Percentiles rank a stretch among this genome's conserved stretches.
Conservation (phyloP, 2,888 invertebrate species). For the Parnassius orleans region DNA sequence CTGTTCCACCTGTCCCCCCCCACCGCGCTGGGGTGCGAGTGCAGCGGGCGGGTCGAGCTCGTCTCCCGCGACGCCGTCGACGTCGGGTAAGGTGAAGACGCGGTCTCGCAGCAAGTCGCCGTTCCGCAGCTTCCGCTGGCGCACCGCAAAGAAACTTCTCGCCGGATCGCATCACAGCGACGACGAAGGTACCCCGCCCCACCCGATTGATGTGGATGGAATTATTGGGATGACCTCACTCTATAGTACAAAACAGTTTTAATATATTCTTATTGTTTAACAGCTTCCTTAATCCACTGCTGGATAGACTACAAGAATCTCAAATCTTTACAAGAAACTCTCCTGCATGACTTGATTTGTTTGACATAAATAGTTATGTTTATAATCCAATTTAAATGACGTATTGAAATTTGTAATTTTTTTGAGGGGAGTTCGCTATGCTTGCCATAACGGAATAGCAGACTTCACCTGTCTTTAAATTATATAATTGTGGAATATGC, state of each 20-base stretch:
- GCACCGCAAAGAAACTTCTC: slow-evolving; percentile 86
- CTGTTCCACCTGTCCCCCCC: slow-evolving; percentile 5
- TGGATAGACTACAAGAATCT: too few relatives aligned
- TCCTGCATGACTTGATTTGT: too few relatives aligned
- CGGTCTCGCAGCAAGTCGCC: slow-evolving; percentile 96
- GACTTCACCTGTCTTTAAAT: too few relatives aligned
- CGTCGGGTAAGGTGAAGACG: slow-evolving; percentile 87
- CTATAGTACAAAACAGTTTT: too few relatives aligned
- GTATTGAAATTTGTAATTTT: too few relatives aligned
- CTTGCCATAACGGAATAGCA: too few relatives aligned
- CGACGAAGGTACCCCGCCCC: slow-evolving; percentile 85
- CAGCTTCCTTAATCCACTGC: too few relatives aligned
- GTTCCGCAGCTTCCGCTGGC: slow-evolving; percentile 96
- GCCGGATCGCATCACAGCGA: slow-evolving; percentile 88
- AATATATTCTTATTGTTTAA: too few relatives aligned
- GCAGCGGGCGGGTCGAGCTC: slow-evolving; percentile 70
- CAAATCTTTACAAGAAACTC: too few relatives aligned
- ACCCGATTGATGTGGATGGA: slow-evolving; percentile 18
- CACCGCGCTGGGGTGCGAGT: slow-evolving; percentile 37
- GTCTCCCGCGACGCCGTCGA: slow-evolving; percentile 68
- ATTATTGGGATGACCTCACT: neutral
- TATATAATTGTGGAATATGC: too few relatives aligned
- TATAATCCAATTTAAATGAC: too few relatives aligned
- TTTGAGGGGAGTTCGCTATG: neutral
- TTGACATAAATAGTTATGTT: too few relatives aligned